These are phyloP conservation scores for Hippoglossus hippoglossus DNA, from an alignment of 2,797 vertebrate genomes.

Conservation along the genomic window DNA sequence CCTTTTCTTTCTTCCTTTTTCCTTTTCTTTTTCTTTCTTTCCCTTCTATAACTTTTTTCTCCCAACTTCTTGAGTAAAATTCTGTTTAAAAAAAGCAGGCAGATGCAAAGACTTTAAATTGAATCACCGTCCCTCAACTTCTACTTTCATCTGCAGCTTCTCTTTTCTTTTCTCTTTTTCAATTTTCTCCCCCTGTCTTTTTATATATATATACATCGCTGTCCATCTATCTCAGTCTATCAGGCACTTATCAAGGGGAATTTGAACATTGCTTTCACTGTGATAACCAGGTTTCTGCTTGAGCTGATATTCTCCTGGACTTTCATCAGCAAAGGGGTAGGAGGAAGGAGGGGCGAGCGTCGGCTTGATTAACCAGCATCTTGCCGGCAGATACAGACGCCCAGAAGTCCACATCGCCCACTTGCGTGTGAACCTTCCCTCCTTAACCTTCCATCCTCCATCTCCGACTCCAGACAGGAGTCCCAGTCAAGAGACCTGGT, in stretches of 20 bases:
- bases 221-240: constrained; percentile 50
- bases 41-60: constrained; percentile 37
- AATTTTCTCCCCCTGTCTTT: constrained; percentile 50
- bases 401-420: constrained; percentile 28
- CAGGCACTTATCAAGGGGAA: constrained; percentile 57
- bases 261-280: constrained; percentile 55
- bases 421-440: not conserved
- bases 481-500: constrained; percentile 20
- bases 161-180: constrained; percentile 44
- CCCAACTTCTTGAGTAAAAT: constrained; percentile 20
- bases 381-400: constrained; percentile 22
- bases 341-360: constrained; percentile 1
- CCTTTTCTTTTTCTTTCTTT: constrained; percentile 19
- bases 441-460: not conserved
- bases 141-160: constrained; percentile 44
- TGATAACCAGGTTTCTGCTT: constrained; percentile 67
- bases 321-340: constrained; percentile 40
- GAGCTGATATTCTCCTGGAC: constrained; percentile 65
- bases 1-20: constrained; percentile 41
- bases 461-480: constrained; percentile 1
- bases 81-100: not conserved
- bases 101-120: constrained; percentile 46
- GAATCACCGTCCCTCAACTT: constrained; percentile 43
- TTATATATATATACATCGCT: constrained; percentile 42
- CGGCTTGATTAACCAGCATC: constrained; percentile 60